A percentile compares a stretch with the other conserved stretches of the same genome.
phyloP scores from a whole-genome alignment of 2,888 invertebrate species.

The Phyllotreta cruciferae region DNA sequence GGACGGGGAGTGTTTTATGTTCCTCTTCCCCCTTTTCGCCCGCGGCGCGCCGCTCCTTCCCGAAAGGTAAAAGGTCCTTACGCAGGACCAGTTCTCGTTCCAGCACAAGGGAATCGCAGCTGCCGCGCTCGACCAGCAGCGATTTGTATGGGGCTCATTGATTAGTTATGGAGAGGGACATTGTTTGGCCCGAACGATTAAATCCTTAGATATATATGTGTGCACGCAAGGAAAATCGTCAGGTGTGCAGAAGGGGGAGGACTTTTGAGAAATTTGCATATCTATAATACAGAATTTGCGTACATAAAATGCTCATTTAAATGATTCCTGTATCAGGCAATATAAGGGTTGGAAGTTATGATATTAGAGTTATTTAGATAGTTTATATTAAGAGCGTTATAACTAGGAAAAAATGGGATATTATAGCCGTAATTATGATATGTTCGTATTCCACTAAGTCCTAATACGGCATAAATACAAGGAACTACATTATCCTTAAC shows the following conservation, averaged over 20 bases:
- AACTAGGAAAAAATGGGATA: too few relatives aligned
- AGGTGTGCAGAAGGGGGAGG: too few relatives aligned
- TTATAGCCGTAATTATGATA: too few relatives aligned
- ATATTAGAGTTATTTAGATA: too few relatives aligned
- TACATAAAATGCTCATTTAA: too few relatives aligned
- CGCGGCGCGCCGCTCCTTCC: conserved; percentile 43
- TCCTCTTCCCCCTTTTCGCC: conserved; percentile 41
- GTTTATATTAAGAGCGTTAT: too few relatives aligned
- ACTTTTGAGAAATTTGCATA: too few relatives aligned
- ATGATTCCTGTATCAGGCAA: too few relatives aligned
- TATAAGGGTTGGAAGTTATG: too few relatives aligned
- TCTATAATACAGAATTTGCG: too few relatives aligned
- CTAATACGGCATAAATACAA: conserved; percentile 36
- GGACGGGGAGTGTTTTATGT: conserved; percentile 46
- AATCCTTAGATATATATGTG: conserved; percentile 3
- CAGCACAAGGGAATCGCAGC: conserved; percentile 21
- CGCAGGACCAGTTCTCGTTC: conserved; percentile 38
- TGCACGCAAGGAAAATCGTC: too few relatives aligned
- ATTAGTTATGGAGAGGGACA: conserved; percentile 20
- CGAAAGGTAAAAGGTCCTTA: conserved; percentile 38
- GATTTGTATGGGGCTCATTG: conserved; percentile 21
- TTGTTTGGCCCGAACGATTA: conserved; percentile 20
- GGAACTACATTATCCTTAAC: conserved; percentile 36
- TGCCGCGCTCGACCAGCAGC: conserved; percentile 10
- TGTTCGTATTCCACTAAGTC: conserved; percentile 28